Evolutionary conservation across 2,797 vertebrate genomes (phyloP).

Genomic region (Monodelphis domestica): DNA sequence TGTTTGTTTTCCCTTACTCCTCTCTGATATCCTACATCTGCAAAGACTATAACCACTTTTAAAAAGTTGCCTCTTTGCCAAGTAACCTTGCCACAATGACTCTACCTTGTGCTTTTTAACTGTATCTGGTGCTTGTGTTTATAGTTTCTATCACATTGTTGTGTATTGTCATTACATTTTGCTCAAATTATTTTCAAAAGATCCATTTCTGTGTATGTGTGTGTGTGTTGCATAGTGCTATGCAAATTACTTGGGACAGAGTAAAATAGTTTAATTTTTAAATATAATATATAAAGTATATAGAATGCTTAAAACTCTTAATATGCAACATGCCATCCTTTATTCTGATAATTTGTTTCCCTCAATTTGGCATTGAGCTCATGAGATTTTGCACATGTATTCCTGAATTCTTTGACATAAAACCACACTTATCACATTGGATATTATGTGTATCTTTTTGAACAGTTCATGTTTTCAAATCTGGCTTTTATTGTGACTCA

Average conservation of each 20-base stretch:
- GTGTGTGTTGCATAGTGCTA: not conserved
- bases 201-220: not conserved
- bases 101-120: not conserved
- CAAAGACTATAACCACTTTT: not conserved
- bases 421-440: not conserved
- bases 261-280: not conserved
- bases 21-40: not conserved
- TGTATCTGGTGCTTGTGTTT: not conserved
- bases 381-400: not conserved
- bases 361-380: not conserved
- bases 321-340: not conserved
- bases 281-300: not conserved
- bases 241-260: not conserved
- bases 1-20: not conserved
- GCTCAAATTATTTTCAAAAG: not conserved
- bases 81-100: not conserved
- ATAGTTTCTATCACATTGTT: not conserved
- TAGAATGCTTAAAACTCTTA: not conserved
- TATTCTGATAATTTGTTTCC: not conserved
- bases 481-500: not conserved
- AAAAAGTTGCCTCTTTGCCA: not conserved
- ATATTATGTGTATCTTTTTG: not conserved
- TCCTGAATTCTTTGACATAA: not conserved
- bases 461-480: not conserved
- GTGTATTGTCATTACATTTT: not conserved